A percentile compares a stretch with the other conserved stretches of the same genome.
Evolutionary conservation across 2,888 invertebrate genomes (phyloP).

Genomic region (Bellardia bayeri): DNA sequence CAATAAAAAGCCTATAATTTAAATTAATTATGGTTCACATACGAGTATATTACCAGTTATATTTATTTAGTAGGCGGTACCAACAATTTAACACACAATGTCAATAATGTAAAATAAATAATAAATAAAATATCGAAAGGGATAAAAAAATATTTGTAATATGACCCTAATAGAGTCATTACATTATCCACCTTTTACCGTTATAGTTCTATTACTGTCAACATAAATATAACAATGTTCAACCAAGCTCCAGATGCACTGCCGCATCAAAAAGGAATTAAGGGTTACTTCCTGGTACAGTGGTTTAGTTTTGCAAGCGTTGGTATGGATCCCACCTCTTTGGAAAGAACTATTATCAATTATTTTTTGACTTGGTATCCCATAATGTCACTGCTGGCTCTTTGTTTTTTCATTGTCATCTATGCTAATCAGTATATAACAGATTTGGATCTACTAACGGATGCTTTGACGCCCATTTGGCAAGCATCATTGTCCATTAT

Average conservation of each 20-base stretch:
- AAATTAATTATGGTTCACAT: background rate
- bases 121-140: background rate
- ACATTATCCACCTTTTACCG: background rate
- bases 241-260: constrained; percentile 23
- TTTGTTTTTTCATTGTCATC: constrained; percentile 34
- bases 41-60: background rate
- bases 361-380: constrained; percentile 18
- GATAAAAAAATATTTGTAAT: background rate
- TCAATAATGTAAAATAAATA: background rate
- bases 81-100: background rate
- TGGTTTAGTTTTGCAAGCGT: constrained; percentile 37
- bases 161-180: background rate
- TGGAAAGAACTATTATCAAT: constrained; percentile 13
- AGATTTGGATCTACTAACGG: constrained; percentile 55
- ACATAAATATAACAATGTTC: background rate
- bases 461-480: constrained; percentile 60
- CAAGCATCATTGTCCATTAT: constrained; percentile 58
- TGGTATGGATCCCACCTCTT: constrained; percentile 29
- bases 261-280: constrained; percentile 21
- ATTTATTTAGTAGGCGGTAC: background rate
- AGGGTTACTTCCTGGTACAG: constrained; percentile 49
- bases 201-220: background rate
- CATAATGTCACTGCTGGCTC: background rate
- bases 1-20: background rate
- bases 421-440: constrained; percentile 52